Evolutionary conservation across 2,888 invertebrate species (phyloP).

Genomic region (Andrena flavipes): DNA sequence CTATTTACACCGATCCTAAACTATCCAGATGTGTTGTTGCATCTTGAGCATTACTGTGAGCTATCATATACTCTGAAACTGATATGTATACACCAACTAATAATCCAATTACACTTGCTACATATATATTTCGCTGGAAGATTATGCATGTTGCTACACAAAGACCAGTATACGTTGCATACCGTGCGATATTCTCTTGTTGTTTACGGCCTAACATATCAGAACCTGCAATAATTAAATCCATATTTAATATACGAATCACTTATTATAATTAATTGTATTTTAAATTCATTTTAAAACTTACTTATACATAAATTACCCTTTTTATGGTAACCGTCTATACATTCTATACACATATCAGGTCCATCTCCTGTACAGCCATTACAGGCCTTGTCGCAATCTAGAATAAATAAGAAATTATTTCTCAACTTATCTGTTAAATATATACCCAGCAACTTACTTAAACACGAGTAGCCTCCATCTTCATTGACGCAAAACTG

Average conservation of each 20-base stretch:
- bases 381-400: constrained; percentile 93
- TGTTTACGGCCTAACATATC: constrained; percentile 85
- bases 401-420: constrained; percentile 75
- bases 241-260: not conserved
- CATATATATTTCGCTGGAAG: constrained; percentile 91
- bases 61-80: constrained; percentile 92
- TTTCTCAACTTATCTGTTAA: not conserved
- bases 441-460: constrained; percentile 75
- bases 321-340: constrained; percentile 89
- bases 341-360: constrained; percentile 95
- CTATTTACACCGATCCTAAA: constrained; percentile 67
- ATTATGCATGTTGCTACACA: constrained; percentile 94
- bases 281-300: constrained; percentile 69
- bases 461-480: constrained; percentile 92
- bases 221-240: constrained; percentile 67
- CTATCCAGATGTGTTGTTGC: constrained; percentile 77
- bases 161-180: constrained; percentile 93
- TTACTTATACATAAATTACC: constrained; percentile 92
- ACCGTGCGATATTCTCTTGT: constrained; percentile 89
- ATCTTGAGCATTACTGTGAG: constrained; percentile 77
- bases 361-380: constrained; percentile 96
- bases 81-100: constrained; percentile 93
- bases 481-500: constrained; percentile 96
- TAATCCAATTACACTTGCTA: constrained; percentile 92
- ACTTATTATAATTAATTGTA: not conserved